phyloP scores from a whole-genome alignment of 2,888 invertebrate species.

The Elysia crispata region DNA sequence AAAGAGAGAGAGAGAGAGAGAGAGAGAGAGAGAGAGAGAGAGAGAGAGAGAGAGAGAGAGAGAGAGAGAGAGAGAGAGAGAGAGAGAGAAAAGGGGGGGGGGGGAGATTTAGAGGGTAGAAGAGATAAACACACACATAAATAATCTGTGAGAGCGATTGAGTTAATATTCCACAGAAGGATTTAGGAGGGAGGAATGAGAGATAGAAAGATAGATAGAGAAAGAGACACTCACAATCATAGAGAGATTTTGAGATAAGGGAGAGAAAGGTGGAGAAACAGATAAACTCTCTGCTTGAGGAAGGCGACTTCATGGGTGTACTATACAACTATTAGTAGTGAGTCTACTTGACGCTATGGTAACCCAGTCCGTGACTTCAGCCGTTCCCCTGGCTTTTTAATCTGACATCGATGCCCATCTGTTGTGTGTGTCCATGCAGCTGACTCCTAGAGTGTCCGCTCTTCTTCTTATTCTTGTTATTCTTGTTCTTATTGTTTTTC shows the following conservation, averaged over 20 bases:
- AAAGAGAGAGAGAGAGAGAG: no score
- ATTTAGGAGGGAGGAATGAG: background rate
- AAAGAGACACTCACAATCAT: no score
- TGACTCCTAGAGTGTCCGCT: background rate
- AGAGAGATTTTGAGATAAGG: background rate
- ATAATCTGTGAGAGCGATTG: no score
- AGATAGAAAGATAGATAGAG: slow-evolving; percentile 20
- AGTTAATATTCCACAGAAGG: no score
- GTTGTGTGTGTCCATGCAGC: background rate
- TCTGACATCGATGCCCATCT: background rate
- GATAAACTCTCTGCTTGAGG: background rate
- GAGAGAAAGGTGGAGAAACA: background rate
- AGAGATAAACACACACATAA: background rate
- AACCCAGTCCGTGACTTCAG: background rate
- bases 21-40: no score
- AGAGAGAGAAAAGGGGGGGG: background rate
- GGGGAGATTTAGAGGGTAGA: background rate
- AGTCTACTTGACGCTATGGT: background rate
- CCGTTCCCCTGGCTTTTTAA: background rate
- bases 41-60: no score
- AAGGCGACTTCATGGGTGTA: background rate
- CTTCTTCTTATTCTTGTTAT: slow-evolving; percentile 1
- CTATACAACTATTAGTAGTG: background rate
- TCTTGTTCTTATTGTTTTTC: background rate
- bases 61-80: no score